Evolutionary conservation across 2,797 vertebrate genomes (phyloP), one percentile per base, ranked within the genome.

Genomic region (Florisuga fusca): DNA sequence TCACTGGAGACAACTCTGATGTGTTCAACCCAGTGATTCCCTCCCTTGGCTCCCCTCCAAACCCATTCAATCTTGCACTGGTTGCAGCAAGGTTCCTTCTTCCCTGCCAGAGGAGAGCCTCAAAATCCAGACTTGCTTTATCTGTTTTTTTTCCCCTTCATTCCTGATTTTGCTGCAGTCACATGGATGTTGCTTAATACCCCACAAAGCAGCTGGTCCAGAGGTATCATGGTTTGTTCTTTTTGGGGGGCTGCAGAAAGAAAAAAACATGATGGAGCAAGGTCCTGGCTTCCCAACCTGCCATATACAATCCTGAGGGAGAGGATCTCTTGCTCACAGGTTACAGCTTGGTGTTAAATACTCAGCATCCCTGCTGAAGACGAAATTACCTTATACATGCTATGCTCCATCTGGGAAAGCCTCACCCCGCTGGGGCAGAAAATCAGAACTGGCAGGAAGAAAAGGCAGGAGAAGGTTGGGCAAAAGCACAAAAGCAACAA

Each of bases 251-350:
- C 88, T 54, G 25, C 9, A 7, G 27, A 17, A 58, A 61, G 51
- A 43, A 21, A 75, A 34, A 18, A 79, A 45, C 3, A 15, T 21
- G 88, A 66, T 34, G 20, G 41, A 59, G 46, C 4, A 1, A 61
- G 36, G 67, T 38, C 46, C 51, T 64, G 51, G n/a, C 34, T 88
- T 72, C 58, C 71, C 69, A 88, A 6, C 36, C 46, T 59, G 50
- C 29, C 36, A 67, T 3, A 2, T 67, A 10, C 33, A 75, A 5
- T 0, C 0, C 41, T 1, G 34, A 22, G 23, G n/a, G 23, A 79
- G 67, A 34, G 53, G 22, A 8, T 59, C 68, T 48, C 8, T 72
- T 54, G 46, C 33, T 75, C 45, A 38, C 36, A 80, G 41, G 27
- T 27, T 83, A 41, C 26, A 51, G 29, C 50, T 2, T 73, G 38